phyloP scores from a whole-genome alignment of 1,140 invertebrate genomes.

The Scaptomyza hsui region DNA sequence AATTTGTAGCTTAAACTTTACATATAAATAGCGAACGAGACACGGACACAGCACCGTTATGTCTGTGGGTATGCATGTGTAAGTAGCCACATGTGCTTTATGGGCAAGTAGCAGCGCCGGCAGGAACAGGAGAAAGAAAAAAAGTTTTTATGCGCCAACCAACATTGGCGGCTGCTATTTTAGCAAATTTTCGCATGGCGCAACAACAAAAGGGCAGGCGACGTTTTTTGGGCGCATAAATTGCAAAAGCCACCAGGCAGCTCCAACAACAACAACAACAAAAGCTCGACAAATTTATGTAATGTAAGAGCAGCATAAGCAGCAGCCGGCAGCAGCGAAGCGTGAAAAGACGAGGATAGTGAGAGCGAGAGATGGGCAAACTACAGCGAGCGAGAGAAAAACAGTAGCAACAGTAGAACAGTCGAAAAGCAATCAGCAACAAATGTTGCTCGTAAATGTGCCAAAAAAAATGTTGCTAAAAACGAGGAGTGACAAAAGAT shows the following conservation, averaged over 20 bases:
- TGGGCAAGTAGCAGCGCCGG: conserved; percentile 40
- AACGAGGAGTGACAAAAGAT: neutral
- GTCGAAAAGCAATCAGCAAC: neutral
- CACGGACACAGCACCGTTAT: conserved; percentile 25
- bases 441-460: neutral
- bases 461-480: neutral
- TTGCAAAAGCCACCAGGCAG: conserved; percentile 59
- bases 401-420: neutral
- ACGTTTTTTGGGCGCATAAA: conserved; percentile 72
- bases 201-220: conserved; percentile 55
- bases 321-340: conserved; percentile 33
- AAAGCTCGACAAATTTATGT: conserved; percentile 73
- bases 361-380: neutral
- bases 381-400: neutral
- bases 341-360: conserved; percentile 29
- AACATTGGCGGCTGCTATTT: conserved; percentile 60
- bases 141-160: conserved; percentile 60
- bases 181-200: conserved; percentile 76
- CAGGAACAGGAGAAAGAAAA: conserved; percentile 7
- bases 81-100: conserved; percentile 75
- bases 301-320: conserved; percentile 41
- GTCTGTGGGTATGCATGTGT: conserved; percentile 10
- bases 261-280: conserved; percentile 45
- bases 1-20: conserved; percentile 59
- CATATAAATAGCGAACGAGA: conserved; percentile 38